Percentiles rank a stretch among this genome's conserved stretches.
phyloP scores from a whole-genome alignment of 2,888 invertebrate species.

The Hyposoter dolosus region DNA sequence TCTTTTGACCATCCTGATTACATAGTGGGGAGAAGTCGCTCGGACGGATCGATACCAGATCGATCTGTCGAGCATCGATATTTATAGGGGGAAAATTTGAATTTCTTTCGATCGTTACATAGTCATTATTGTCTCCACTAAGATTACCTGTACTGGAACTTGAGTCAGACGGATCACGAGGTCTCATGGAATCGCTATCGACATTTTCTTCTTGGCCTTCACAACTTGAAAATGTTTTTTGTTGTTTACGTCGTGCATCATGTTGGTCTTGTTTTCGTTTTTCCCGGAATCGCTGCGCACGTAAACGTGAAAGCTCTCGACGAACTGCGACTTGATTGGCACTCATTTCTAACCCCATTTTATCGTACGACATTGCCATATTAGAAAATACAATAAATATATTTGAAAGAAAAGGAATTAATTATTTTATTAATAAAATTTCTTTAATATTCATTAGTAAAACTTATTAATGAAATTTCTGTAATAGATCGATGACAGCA shows the following conservation, averaged over 20 bases:
- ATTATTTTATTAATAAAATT: neutral
- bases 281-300: conserved; percentile 15
- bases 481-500: too few species aligned
- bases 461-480: too few species aligned
- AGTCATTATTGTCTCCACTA: neutral
- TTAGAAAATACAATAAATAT: neutral
- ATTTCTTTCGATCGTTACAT: too few species aligned
- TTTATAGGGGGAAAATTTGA: too few species aligned
- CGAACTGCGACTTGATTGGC: neutral
- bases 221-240: neutral
- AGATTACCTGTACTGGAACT: conserved; percentile 4
- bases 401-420: conserved; percentile 1
- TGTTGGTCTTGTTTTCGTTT: conserved; percentile 6
- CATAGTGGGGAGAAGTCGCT: too few species aligned
- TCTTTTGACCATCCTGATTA: too few species aligned
- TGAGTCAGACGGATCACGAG: neutral
- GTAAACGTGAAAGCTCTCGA: conserved; percentile 17
- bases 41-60: too few species aligned
- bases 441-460: neutral
- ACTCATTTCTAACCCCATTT: neutral
- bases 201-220: conserved; percentile 6
- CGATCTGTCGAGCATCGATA: too few species aligned
- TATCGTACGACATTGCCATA: neutral
- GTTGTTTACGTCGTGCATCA: neutral
- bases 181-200: conserved; percentile 8